Conservation (phyloP, 2,113 vertebrate genomes). For the Cromileptes altivelis region DNA sequence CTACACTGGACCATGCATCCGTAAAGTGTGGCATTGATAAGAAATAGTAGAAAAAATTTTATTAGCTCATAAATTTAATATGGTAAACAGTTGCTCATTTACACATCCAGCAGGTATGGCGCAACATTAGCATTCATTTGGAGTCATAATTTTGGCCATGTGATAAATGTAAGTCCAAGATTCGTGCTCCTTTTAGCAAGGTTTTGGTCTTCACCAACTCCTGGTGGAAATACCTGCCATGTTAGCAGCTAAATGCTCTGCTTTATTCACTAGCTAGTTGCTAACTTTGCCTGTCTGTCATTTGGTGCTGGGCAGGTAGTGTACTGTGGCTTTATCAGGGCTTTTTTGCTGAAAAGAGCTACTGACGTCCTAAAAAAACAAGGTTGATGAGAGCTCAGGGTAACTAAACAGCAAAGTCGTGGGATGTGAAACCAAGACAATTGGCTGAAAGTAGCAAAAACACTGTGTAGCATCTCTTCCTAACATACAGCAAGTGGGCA, state of each 20-base stretch:
- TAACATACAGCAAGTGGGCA: too few relatives aligned
- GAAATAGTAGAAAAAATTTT: not conserved
- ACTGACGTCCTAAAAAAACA: not conserved
- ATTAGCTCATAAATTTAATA: not conserved
- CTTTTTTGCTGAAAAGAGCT: not conserved
- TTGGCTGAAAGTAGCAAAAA: not conserved
- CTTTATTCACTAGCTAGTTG: not conserved
- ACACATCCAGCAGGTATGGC: not conserved
- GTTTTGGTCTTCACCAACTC: not conserved
- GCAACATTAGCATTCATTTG: not conserved
- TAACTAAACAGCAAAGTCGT: not conserved
- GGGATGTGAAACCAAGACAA: not conserved
- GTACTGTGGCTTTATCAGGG: not conserved
- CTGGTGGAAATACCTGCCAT: not conserved
- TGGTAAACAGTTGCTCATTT: not conserved
- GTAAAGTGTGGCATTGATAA: not conserved
- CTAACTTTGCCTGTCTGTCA: too few relatives aligned
- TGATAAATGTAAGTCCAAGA: not conserved
- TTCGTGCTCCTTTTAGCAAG: not conserved
- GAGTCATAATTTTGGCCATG: not conserved
- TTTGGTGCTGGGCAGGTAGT: not conserved
- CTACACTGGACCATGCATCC: not conserved
- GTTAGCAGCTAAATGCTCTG: not conserved
- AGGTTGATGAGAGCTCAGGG: not conserved
- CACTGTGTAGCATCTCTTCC: too few relatives aligned